Base-by-base conservation (phyloP, 1,140 invertebrate species). In the Eulimnadia texana region DNA sequence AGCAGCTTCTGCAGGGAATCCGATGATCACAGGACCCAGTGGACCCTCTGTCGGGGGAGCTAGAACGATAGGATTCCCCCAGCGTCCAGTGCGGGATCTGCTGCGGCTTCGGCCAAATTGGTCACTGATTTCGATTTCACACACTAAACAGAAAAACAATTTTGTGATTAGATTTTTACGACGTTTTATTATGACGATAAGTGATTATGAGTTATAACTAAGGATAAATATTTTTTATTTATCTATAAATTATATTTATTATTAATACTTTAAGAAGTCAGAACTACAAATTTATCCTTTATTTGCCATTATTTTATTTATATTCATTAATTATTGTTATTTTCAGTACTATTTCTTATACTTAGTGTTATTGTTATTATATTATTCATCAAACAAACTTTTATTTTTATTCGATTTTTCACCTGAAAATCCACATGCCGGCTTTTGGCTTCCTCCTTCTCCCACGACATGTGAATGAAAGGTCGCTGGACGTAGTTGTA, bases 401-500 rank as follows among this genome's bases (percentile, higher is more conserved):
- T 25, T 16, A 22, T 6, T 10, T 16, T 53, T 28, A 25, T 51
- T 28, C n/a, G 28, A 20, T 6, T 10, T 53, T 22, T 65, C 66
- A 77, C 76, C 73, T 83, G 81, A 72, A 99, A 99, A 73, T 99
- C 97, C 0, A 99, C 97, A 73, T 99, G 97, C 3, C 97, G 82
- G 72, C 92, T 96, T 70, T 97, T 98, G 0, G 94, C 94, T 72
- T 99, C 97, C 70, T 99, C 95, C 68, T 99, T 99, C 72, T 99
- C 97, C 97, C 97, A 99, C 0, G 94, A 98, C 91, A 99, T 97
- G 67, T 96, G 92, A 51, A 99, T 91, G 72, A 99, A 99, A 0
- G 97, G 96, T n/a, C 97, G 78, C 71, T 99, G 97, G 0, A 99
- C 95, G 73, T 99, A 99, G 74, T 98, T 98, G 75, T 99, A 99